Conservation (phyloP, 2,888 invertebrate species). For the Oxytorus armatus region DNA sequence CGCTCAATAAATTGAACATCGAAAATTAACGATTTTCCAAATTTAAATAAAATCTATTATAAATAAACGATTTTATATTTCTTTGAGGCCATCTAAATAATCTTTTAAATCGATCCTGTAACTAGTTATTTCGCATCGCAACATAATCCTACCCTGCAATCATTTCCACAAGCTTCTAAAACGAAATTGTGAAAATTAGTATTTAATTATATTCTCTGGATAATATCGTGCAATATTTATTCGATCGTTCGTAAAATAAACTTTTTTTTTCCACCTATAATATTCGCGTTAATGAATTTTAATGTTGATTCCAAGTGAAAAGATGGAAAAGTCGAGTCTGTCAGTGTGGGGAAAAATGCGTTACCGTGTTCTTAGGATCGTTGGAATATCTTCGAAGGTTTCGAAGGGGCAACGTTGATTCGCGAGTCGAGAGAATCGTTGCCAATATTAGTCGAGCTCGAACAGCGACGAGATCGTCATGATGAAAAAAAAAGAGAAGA, state of each 20-base stretch:
- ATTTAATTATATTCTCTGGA: slow-evolving; percentile 32
- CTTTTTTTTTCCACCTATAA: slow-evolving; percentile 21
- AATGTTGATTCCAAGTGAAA: slow-evolving; percentile 18
- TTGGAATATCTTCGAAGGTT: slow-evolving; percentile 22
- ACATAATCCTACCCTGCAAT: background rate
- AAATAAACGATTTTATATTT: too few species aligned
- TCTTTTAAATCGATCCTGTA: too few species aligned
- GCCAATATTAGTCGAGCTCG: slow-evolving; percentile 7
- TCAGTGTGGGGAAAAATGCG: slow-evolving; percentile 8
- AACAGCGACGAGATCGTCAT: slow-evolving; percentile 22
- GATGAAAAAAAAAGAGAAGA: slow-evolving; percentile 32
- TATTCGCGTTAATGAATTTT: slow-evolving; percentile 25
- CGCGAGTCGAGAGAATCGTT: slow-evolving; percentile 14
- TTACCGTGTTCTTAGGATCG: too few species aligned
- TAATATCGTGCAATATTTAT: slow-evolving; percentile 54
- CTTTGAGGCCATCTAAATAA: too few species aligned
- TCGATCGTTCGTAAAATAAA: slow-evolving; percentile 23
- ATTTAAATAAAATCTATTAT: too few species aligned
- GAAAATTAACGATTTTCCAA: too few species aligned
- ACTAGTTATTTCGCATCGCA: too few species aligned
- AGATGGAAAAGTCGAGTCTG: slow-evolving; percentile 20
- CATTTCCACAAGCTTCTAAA: background rate
- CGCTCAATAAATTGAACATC: too few species aligned
- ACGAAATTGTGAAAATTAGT: background rate
- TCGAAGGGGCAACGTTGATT: slow-evolving; percentile 10